phyloP scores from a whole-genome alignment of 92 coral and sea anemone genomes.

The Paramuricea clavata region DNA sequence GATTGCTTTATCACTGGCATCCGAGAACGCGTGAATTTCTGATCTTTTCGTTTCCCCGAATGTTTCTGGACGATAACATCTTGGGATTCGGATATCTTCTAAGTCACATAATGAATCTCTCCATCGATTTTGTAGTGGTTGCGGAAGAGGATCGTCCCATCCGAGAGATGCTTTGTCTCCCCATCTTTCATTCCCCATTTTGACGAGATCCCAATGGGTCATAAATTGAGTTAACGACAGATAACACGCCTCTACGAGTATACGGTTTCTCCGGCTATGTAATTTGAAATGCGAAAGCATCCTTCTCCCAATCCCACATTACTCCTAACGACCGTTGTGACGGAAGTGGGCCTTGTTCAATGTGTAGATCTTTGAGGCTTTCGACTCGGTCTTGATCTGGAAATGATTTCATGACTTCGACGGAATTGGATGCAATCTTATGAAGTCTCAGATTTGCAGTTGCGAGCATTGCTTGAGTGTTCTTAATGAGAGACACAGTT shows the following conservation, averaged over 20 bases:
- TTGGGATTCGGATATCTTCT: slow-evolving; percentile 20
- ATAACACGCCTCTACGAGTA: slow-evolving; percentile 6
- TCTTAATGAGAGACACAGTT: slow-evolving; percentile 4
- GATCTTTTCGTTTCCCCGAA: slow-evolving; percentile 4
- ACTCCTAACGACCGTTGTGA: slow-evolving; percentile 18
- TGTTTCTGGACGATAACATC: slow-evolving; percentile 5
- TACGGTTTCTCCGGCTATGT: slow-evolving; percentile 6
- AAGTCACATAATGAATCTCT: neutral
- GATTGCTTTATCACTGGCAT: slow-evolving; percentile 36
- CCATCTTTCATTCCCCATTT: neutral
- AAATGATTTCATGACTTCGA: slow-evolving; percentile 6
- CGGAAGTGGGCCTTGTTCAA: slow-evolving; percentile 13
- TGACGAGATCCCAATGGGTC: slow-evolving; percentile 5
- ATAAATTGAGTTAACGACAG: neutral
- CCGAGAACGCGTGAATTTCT: slow-evolving; percentile 39
- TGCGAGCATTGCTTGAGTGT: slow-evolving; percentile 4
- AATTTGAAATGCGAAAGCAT: neutral
- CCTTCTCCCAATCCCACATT: slow-evolving; percentile 8
- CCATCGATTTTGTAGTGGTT: slow-evolving; percentile 5
- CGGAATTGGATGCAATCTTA: slow-evolving; percentile 8
- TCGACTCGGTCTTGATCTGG: slow-evolving; percentile 18
- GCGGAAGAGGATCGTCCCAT: too few relatives aligned
- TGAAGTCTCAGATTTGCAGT: slow-evolving; percentile 13
- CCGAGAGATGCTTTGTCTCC: neutral
- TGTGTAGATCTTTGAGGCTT: slow-evolving; percentile 1